Evolutionary conservation across 2,888 invertebrate genomes (phyloP).

Genomic region (Xanthorhoe designata): DNA sequence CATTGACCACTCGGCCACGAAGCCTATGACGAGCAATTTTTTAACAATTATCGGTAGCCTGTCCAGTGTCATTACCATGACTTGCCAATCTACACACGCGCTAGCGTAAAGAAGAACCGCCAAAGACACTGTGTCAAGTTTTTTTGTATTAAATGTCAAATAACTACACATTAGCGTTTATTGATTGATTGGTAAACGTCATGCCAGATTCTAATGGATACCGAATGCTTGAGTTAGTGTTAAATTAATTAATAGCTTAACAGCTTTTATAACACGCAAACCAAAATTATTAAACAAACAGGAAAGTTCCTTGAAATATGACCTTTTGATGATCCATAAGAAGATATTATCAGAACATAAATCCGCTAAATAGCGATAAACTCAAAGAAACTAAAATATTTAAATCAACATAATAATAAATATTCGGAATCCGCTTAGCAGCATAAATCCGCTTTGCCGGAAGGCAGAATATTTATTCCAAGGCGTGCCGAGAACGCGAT

Average conservation of each 20-base stretch:
- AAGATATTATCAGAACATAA: background rate
- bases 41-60: too few relatives aligned
- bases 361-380: background rate
- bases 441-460: slow-evolving; percentile 11
- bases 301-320: background rate
- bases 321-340: background rate
- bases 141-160: too few relatives aligned
- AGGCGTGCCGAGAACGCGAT: slow-evolving; percentile 20
- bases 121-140: too few relatives aligned
- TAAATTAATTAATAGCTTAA: background rate
- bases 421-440: slow-evolving; percentile 15
- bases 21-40: too few relatives aligned
- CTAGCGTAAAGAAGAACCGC: too few relatives aligned
- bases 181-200: too few relatives aligned
- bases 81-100: too few relatives aligned
- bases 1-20: too few relatives aligned
- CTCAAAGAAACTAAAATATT: background rate
- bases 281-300: background rate
- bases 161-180: too few relatives aligned
- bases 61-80: too few relatives aligned
- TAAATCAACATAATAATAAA: slow-evolving; percentile 6
- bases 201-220: too few relatives aligned
- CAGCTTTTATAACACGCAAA: background rate
- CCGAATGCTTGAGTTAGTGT: too few relatives aligned
- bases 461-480: slow-evolving; percentile 15